A percentile compares a stretch with the other conserved stretches of the same genome.
Evolutionary conservation across 2,888 invertebrate species (phyloP).

Genomic region (Protonemura montana): DNA sequence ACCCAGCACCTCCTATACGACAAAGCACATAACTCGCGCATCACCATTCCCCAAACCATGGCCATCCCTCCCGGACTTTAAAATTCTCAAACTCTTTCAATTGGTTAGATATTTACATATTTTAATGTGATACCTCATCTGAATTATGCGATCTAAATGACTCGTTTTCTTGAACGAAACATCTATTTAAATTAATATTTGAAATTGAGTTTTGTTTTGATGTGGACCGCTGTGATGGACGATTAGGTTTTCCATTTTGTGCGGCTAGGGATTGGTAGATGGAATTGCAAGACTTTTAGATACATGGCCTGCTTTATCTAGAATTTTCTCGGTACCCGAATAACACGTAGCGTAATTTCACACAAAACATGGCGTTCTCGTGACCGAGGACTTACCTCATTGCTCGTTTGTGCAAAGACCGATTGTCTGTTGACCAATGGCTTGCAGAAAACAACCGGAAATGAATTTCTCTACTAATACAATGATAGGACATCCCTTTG

Average conservation of each 20-base stretch:
- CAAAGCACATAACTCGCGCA: background rate
- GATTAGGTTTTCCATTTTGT: background rate
- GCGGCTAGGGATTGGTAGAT: background rate
- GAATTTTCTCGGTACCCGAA: background rate
- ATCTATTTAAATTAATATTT: background rate
- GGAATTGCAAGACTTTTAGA: background rate
- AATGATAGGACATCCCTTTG: background rate
- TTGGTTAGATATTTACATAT: background rate
- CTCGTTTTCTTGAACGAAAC: background rate
- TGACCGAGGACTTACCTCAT: background rate
- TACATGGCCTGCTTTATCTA: background rate
- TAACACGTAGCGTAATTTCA: background rate
- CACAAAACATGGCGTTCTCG: background rate
- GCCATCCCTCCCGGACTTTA: slow-evolving; percentile 1
- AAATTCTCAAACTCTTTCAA: background rate
- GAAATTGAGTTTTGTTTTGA: slow-evolving; percentile 12
- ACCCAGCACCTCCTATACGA: background rate
- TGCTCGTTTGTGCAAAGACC: background rate
- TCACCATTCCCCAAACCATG: background rate
- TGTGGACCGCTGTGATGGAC: background rate
- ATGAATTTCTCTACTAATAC: background rate
- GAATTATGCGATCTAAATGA: background rate
- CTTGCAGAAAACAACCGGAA: background rate
- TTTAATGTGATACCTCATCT: background rate
- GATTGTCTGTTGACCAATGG: background rate